Evolutionary conservation across 2,888 invertebrate genomes (phyloP), one percentile per base, ranked within the genome.

Genomic region (Amiota minor): DNA sequence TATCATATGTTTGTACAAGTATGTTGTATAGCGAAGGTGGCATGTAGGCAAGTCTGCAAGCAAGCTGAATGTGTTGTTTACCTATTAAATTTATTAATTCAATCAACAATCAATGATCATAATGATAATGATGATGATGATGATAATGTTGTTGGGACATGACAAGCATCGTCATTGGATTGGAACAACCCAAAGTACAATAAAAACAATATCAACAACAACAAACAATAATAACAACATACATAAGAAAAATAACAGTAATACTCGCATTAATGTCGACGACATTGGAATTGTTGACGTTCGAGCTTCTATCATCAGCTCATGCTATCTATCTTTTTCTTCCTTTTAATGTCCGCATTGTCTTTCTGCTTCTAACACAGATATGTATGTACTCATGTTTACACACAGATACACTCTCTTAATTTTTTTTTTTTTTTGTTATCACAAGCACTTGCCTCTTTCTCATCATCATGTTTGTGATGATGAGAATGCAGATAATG

Each of bases 11-110:
- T 20, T 46, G 49, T 67, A 49, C n/a, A n/a, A n/a, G n/a, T n/a
- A n/a, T n/a, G n/a, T n/a, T 67, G 53, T n/a, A 6, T 4, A 53
- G 53, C n/a, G 12, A n/a, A 53, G 53, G n/a, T n/a, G n/a, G n/a
- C 53, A 53, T n/a, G 53, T 53, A 53, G 53, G 3, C 56, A 56
- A 56, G 56, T 18, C n/a, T 10, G 53, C 3, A 9, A n/a, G 50
- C 50, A 46, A 67, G 23, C 74, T 77, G 83, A 81, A 83, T 84
- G 81, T 81, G 81, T 78, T 81, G 81, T 78, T 81, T 81, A 83
- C 83, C 82, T 83, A 84, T 78, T 76, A 79, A 75, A 83, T 83
- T 83, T 83, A 83, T 83, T 84, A 80, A 81, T 79, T 82, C 85
- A 83, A 84, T 84, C 83, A 82, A 77, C 77, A 76, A 83, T 81